Base-by-base conservation (phyloP, 2,888 invertebrate genomes). In the Eueremaeus valkanovi region DNA sequence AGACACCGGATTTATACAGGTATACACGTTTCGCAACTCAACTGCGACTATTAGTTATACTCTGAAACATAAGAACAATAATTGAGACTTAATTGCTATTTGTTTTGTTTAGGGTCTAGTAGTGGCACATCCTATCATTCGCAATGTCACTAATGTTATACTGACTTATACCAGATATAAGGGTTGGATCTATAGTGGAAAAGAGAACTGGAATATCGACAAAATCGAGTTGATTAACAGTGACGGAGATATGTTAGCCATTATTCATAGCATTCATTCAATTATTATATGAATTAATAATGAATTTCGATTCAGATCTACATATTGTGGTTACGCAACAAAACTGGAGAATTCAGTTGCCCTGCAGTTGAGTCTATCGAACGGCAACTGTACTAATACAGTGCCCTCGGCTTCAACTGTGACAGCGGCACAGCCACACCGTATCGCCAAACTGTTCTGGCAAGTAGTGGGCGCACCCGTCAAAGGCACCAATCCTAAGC, bases 111-210 rank as follows among this genome's bases (percentile, higher is more conserved):
- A 78, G 70, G 78, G 79, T 8, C 73, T 95, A 78, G 85, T 94
- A 51, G 94, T 95, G 1, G 93, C 93, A 3, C 94, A 94, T 86
- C 94, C 94, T 0, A 90, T 90, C 29, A 85, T 94, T 77, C 90
- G 90, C 79, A 83, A 84, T 81, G 81, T 91, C 21, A 86, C 88
- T 73, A 88, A 88, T 36, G 87, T 90, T 0, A 88, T 91, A 81
- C 86, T 95, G 27, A 88, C 90, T 79, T 95, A 95, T 84, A 91
- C 90, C 9, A 92, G 92, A 0, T 94, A 94, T 85, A 90, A 90
- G 79, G 94, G 94, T 18, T 95, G 95, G 95, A 87, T 94, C 75
- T 91, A 91, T 40, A 92, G 91, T 27, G 93, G 93, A 1, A 86
- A 92, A 75, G 88, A 89, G 49, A 87, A 89, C 75, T 90, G 94